Percentiles rank a stretch among this genome's conserved stretches.
phyloP scores from a whole-genome alignment of 1,140 invertebrate genomes.

The Periplaneta americana region DNA sequence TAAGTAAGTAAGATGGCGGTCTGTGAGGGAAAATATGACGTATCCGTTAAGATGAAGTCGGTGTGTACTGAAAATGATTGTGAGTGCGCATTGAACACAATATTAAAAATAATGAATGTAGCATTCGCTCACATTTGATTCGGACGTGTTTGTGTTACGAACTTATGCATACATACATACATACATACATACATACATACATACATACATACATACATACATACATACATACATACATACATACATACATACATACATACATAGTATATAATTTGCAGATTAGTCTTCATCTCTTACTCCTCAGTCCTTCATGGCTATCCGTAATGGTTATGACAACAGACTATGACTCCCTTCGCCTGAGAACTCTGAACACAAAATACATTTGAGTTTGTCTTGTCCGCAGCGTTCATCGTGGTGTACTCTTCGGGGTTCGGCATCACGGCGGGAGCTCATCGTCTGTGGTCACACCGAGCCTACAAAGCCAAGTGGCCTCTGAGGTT shows the following conservation, averaged over 20 bases:
- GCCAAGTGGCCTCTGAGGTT: constrained; percentile 74
- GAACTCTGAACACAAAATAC: not conserved
- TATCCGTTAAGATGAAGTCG: too few relatives aligned
- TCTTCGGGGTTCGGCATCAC: constrained; percentile 74
- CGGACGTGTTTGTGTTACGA: too few relatives aligned
- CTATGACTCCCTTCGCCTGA: not conserved
- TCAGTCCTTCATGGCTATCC: not conserved
- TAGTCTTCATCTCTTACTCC: not conserved
- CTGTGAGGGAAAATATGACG: too few relatives aligned
- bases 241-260: not conserved
- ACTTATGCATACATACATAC: not conserved
- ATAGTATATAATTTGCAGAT: not conserved
- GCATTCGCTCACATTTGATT: too few relatives aligned
- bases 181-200: not conserved
- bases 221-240: too few relatives aligned
- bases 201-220: too few relatives aligned
- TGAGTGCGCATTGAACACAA: too few relatives aligned
- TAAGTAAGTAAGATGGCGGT: too few relatives aligned
- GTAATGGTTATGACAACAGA: not conserved
- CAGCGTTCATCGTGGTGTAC: constrained; percentile 59
- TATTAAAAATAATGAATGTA: too few relatives aligned
- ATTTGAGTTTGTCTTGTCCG: not conserved
- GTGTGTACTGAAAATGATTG: too few relatives aligned
- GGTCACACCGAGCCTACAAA: constrained; percentile 85
- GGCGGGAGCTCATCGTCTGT: constrained; percentile 82